A percentile compares a stretch with the other conserved stretches of the same genome.
phyloP scores from a whole-genome alignment of 1,140 invertebrate species.

The Physella acuta region DNA sequence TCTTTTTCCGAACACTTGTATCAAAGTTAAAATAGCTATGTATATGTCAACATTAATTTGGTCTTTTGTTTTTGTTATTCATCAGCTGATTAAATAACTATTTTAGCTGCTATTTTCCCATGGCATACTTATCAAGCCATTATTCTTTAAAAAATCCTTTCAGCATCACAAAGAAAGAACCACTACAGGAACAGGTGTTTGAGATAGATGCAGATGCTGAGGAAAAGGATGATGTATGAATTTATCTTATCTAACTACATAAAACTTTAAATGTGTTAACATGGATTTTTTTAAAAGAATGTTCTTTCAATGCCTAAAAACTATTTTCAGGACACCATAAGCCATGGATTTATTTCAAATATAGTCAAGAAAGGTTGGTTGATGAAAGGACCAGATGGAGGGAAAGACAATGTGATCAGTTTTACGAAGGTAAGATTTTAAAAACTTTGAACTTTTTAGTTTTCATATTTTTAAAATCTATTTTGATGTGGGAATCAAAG shows the following conservation, averaged over 20 bases:
- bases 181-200: constrained; percentile 77
- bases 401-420: constrained; percentile 60
- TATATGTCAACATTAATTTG: too few species aligned
- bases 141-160: too few species aligned
- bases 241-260: not conserved
- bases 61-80: too few species aligned
- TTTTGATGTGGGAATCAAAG: too few species aligned
- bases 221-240: constrained; percentile 74
- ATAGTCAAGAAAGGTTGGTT: constrained; percentile 87
- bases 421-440: constrained; percentile 56
- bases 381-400: constrained; percentile 86
- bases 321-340: constrained; percentile 35
- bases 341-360: constrained; percentile 61
- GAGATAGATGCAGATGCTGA: constrained; percentile 78
- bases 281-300: not conserved
- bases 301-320: too few species aligned
- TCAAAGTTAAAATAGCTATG: too few species aligned
- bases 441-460: too few species aligned
- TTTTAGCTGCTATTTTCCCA: too few species aligned
- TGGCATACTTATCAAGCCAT: too few species aligned
- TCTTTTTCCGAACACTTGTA: too few species aligned
- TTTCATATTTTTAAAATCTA: too few species aligned
- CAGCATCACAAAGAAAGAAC: constrained; percentile 55
- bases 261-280: not conserved
- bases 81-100: too few species aligned